These are phyloP conservation scores for Agriopis leucophaearia DNA, from an alignment of 2,888 invertebrate species.

Conservation along the genomic window DNA sequence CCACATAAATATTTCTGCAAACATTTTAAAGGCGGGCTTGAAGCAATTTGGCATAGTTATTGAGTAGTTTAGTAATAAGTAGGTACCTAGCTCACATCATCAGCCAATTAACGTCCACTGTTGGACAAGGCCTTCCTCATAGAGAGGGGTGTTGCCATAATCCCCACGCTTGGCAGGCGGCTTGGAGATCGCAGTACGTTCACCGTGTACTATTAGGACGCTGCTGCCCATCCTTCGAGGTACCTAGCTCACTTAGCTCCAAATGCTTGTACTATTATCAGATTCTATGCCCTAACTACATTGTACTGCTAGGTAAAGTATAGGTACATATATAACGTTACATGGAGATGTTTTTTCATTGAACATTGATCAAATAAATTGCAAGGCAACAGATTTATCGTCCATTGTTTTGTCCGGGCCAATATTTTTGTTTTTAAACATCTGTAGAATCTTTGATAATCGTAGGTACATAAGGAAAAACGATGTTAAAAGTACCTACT, in stretches of 20 bases:
- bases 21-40: constrained; percentile 33
- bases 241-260: too few species aligned
- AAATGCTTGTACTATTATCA: too few species aligned
- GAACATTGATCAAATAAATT: background rate
- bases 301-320: too few species aligned
- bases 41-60: constrained; percentile 29
- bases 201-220: too few species aligned
- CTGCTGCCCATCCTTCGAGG: too few species aligned
- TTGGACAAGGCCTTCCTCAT: too few species aligned
- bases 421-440: constrained; percentile 20
- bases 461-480: constrained; percentile 6
- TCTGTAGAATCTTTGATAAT: constrained; percentile 3
- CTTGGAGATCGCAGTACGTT: too few species aligned
- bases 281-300: too few species aligned
- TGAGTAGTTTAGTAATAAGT: background rate
- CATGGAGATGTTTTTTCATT: background rate
- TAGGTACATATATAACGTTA: background rate
- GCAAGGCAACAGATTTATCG: constrained; percentile 1
- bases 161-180: too few species aligned
- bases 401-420: background rate
- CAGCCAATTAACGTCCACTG: too few species aligned
- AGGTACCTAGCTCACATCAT: too few species aligned
- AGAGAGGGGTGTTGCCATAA: too few species aligned
- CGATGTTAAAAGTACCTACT: background rate
- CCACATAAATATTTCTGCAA: constrained; percentile 45